Percentiles rank a stretch among this genome's conserved stretches.
Evolutionary conservation across 1,140 invertebrate genomes (phyloP).

Genomic region (Diachasma alloeum): DNA sequence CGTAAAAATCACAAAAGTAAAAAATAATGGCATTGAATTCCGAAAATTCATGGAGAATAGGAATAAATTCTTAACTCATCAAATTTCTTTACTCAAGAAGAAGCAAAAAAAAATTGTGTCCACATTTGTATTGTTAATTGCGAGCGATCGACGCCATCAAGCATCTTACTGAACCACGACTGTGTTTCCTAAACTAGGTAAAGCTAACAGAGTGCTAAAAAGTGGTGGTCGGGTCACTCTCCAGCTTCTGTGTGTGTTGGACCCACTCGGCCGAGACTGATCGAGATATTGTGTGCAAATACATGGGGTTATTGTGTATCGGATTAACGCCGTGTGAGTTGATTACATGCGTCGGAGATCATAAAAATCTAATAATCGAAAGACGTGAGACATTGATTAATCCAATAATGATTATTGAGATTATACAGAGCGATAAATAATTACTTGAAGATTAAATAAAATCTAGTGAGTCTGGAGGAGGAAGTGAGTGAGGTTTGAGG

Average conservation of each 20-base stretch:
- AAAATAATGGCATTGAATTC: too few relatives aligned
- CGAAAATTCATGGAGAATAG: background rate
- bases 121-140: slow-evolving; percentile 47
- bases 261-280: slow-evolving; percentile 9
- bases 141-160: slow-evolving; percentile 50
- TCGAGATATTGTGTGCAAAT: slow-evolving; percentile 26
- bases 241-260: slow-evolving; percentile 14
- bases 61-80: slow-evolving; percentile 1
- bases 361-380: slow-evolving; percentile 38
- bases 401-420: background rate
- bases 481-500: slow-evolving; percentile 60
- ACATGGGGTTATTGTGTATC: slow-evolving; percentile 11
- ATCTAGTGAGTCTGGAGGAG: slow-evolving; percentile 47
- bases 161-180: slow-evolving; percentile 60
- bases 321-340: slow-evolving; percentile 14
- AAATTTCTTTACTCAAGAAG: background rate
- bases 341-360: slow-evolving; percentile 15
- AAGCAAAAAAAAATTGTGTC: slow-evolving; percentile 33
- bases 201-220: slow-evolving; percentile 57
- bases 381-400: slow-evolving; percentile 30
- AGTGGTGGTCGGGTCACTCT: slow-evolving; percentile 37
- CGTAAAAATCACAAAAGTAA: too few relatives aligned
- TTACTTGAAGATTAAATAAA: slow-evolving; percentile 22
- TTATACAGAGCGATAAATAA: background rate
- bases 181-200: slow-evolving; percentile 67